phyloP scores from a whole-genome alignment of 2,888 invertebrate species.

The Dioctria linearis region DNA sequence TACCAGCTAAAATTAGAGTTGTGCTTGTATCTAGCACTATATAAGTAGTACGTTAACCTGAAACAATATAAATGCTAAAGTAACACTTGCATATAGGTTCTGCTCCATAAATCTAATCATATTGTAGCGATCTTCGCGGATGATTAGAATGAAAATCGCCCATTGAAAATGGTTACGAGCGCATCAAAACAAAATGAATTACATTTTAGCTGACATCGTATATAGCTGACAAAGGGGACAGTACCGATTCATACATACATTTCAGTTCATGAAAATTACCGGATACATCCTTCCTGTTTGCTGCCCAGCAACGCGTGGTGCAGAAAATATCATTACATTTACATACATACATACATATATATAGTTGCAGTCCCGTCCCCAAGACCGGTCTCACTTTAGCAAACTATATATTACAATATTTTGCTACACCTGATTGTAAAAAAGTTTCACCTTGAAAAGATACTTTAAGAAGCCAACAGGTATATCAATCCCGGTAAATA shows the following conservation, averaged over 20 bases:
- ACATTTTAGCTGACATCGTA: constrained; percentile 38
- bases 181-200: constrained; percentile 48
- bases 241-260: constrained; percentile 39
- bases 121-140: constrained; percentile 43
- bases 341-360: background rate
- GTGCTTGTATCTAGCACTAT: background rate
- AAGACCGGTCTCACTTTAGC: background rate
- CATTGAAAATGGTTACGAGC: constrained; percentile 51
- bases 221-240: constrained; percentile 28
- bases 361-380: background rate
- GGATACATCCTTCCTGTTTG: constrained; percentile 60
- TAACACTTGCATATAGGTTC: constrained; percentile 23
- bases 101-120: constrained; percentile 27
- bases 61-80: constrained; percentile 11
- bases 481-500: background rate
- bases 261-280: constrained; percentile 57
- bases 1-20: constrained; percentile 18
- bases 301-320: constrained; percentile 30
- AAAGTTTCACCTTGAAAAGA: constrained; percentile 8
- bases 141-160: constrained; percentile 50
- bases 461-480: constrained; percentile 16
- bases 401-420: background rate
- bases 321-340: background rate
- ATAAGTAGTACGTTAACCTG: constrained; percentile 23
- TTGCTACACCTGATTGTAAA: background rate